Percentiles rank a stretch among this genome's conserved stretches.
These are phyloP conservation scores for Sesia apiformis DNA, from an alignment of 2,888 invertebrate genomes.

Conservation along the genomic window DNA sequence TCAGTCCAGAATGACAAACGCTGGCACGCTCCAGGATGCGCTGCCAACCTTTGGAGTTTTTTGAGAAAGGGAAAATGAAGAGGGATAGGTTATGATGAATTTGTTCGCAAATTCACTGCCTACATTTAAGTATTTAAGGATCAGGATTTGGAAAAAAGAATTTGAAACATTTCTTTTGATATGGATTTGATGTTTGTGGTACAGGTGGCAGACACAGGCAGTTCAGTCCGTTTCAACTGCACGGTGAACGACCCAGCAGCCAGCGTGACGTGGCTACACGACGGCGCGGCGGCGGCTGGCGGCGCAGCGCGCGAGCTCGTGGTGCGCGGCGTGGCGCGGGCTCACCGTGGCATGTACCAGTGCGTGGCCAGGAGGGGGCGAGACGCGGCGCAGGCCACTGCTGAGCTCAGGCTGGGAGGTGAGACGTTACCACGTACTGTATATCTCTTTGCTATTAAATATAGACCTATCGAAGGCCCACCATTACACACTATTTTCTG, in stretches of 20 bases:
- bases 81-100: too few relatives aligned
- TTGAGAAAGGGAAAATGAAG: too few relatives aligned
- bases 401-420: conserved; percentile 86
- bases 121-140: too few relatives aligned
- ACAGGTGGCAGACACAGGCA: conserved; percentile 79
- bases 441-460: too few relatives aligned
- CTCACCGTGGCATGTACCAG: conserved; percentile 90
- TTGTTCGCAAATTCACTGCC: too few relatives aligned
- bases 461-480: too few relatives aligned
- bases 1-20: too few relatives aligned
- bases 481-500: too few relatives aligned
- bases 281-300: conserved; percentile 58
- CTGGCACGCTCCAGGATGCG: too few relatives aligned
- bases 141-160: too few relatives aligned
- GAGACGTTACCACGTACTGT: conserved; percentile 1
- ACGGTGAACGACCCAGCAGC: conserved; percentile 60
- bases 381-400: conserved; percentile 82
- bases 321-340: conserved; percentile 74
- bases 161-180: neutral
- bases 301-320: conserved; percentile 26
- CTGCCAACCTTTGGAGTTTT: too few relatives aligned
- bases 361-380: conserved; percentile 83
- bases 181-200: neutral
- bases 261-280: conserved; percentile 80
- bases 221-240: conserved; percentile 80